Evolutionary conservation across 2,888 invertebrate genomes (phyloP).

Genomic region (Apotomis capreana): DNA sequence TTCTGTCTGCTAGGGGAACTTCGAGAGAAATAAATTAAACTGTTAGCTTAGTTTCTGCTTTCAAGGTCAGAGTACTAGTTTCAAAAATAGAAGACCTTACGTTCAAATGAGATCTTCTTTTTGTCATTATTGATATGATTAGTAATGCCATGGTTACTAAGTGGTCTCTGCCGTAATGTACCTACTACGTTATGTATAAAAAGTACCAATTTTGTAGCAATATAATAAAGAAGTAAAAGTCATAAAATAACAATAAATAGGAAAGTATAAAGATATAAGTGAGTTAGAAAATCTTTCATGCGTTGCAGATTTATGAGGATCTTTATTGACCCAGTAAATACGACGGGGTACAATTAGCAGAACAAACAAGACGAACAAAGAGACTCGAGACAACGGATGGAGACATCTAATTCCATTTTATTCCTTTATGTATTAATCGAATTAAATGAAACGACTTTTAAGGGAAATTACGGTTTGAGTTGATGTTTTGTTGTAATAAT

Average conservation of each 20-base stretch:
- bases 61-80: no score
- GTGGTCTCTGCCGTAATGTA: no score
- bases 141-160: no score
- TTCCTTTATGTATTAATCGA: conserved; percentile 53
- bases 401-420: conserved; percentile 55
- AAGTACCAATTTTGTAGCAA: no score
- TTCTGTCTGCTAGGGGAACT: no score
- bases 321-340: conserved; percentile 61
- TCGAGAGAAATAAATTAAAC: no score
- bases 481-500: conserved; percentile 2
- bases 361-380: conserved; percentile 61
- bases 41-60: no score
- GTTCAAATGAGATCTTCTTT: no score
- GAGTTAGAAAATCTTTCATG: conserved; percentile 53
- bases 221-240: neutral
- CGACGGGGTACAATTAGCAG: conserved; percentile 59
- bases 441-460: conserved; percentile 48
- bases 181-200: no score
- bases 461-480: conserved; percentile 41
- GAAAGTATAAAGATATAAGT: conserved; percentile 44
- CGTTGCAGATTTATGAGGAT: conserved; percentile 60
- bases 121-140: no score
- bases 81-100: no score
- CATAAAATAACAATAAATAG: conserved; percentile 18
- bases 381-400: conserved; percentile 52